phyloP scores from a whole-genome alignment of 1,140 invertebrate genomes.

The Heliconius hewitsoni region DNA sequence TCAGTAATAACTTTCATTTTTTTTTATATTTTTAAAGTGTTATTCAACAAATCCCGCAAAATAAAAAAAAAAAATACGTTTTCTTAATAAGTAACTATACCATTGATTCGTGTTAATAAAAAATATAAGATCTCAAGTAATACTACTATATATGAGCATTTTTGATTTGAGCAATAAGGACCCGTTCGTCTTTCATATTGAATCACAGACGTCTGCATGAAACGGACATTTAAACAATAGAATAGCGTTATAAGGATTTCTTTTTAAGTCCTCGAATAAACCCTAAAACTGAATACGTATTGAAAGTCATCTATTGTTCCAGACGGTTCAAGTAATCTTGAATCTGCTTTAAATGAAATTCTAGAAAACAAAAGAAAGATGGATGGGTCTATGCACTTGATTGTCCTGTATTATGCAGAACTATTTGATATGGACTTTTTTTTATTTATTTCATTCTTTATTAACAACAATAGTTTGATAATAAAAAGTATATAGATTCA shows the following conservation, averaged over 20 bases:
- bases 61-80: too few relatives aligned
- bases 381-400: constrained; percentile 31
- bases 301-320: constrained; percentile 32
- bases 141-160: not conserved
- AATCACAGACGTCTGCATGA: constrained; percentile 28
- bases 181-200: constrained; percentile 9
- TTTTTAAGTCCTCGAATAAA: constrained; percentile 34
- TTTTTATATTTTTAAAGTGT: too few relatives aligned
- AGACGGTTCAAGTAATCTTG: constrained; percentile 32
- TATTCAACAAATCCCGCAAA: too few relatives aligned
- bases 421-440: constrained; percentile 17
- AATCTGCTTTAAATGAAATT: constrained; percentile 35
- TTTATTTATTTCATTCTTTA: constrained; percentile 5
- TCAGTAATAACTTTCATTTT: not conserved
- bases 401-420: constrained; percentile 19
- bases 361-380: constrained; percentile 33
- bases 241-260: constrained; percentile 29
- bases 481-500: not conserved
- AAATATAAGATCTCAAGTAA: not conserved
- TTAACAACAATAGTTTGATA: not conserved
- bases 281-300: constrained; percentile 35
- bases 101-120: not conserved
- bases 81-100: not conserved
- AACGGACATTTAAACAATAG: constrained; percentile 31
- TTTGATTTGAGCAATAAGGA: not conserved